Base-by-base conservation (phyloP, 2,797 vertebrate species). In the Mallotus villosus region DNA sequence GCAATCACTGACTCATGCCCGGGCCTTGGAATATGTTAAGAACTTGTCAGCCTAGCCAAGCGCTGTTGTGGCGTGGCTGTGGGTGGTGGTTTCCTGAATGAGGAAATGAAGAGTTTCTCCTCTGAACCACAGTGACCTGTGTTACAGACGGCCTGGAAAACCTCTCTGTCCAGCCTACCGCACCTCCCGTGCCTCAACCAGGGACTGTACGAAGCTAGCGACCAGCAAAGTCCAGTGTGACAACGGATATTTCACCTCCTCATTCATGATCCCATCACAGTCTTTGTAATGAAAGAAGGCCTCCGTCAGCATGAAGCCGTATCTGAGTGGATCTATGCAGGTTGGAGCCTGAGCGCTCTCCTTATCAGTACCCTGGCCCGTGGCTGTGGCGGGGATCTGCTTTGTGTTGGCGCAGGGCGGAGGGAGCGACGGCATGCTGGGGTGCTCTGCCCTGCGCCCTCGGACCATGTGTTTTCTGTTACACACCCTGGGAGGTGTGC, bases 391-490 rank as follows among this genome's bases (percentile, higher is more conserved):
- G 8, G 37, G 67, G 68, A 81, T 71, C 88, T 90, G 90, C 78
- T 88, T 90, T 86, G 86, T 74, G 80, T 91, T 87, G 6, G 0
- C 81, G 87, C 88, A 89, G 89, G 89, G 89, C 86, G 81, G 83
- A 82, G 86, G 77, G 68, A 76, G 81, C 82, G 81, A 63, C 81
- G 83, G 88, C 90, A 90, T 89, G 87, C 76, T 53, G 82, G 84
- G 81, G 85, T 87, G 84, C 84, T 86, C 84, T 49, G n/a, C 64
- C 37, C 83, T 87, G 87, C 85, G 79, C 80, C 85, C 88, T 88
- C 71, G 82, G 82, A 85, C 89, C 92, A 92, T 90, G 83, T 92
- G 92, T 92, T 92, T 90, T 90, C 88, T 86, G 81, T 93, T 93
- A 92, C 87, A 92, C 87, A 82, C 88, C 89, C 82, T 91, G 88